A percentile compares a stretch with the other conserved stretches of the same genome.
These are phyloP conservation scores for Suncus etruscus DNA, from an alignment of 2,113 vertebrate genomes.

Conservation along the genomic window DNA sequence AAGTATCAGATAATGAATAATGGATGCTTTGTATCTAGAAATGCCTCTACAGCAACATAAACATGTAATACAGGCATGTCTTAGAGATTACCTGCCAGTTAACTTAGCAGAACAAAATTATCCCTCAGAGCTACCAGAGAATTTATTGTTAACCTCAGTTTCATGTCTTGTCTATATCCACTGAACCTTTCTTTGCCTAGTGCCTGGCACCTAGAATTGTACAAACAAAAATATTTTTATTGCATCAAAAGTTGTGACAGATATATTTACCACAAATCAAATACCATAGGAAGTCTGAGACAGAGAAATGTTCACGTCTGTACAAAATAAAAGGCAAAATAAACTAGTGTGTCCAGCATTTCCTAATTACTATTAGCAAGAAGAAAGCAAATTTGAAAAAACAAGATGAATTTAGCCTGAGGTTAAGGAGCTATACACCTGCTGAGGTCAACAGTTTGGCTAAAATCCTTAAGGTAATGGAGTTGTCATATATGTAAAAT, in stretches of 20 bases:
- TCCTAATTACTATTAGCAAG: not conserved
- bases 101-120: not conserved
- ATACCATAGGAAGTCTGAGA: not conserved
- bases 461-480: not conserved
- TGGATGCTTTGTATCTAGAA: not conserved
- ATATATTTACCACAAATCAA: not conserved
- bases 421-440: not conserved
- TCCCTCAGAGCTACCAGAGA: not conserved
- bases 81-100: not conserved
- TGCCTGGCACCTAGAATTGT: not conserved
- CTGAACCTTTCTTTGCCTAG: not conserved
- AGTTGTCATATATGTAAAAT: not conserved
- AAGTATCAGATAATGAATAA: not conserved
- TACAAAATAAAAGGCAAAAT: not conserved
- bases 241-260: not conserved
- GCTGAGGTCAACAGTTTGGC: too few relatives aligned
- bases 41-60: not conserved
- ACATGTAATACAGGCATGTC: not conserved
- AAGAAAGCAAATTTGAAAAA: not conserved
- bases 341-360: not conserved
- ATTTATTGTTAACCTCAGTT: not conserved
- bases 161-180: not conserved
- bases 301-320: not conserved
- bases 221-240: conserved; percentile 17
- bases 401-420: not conserved